Conservation (phyloP, 64 coral and sea anemone genomes). For the Platygyra sinensis region DNA sequence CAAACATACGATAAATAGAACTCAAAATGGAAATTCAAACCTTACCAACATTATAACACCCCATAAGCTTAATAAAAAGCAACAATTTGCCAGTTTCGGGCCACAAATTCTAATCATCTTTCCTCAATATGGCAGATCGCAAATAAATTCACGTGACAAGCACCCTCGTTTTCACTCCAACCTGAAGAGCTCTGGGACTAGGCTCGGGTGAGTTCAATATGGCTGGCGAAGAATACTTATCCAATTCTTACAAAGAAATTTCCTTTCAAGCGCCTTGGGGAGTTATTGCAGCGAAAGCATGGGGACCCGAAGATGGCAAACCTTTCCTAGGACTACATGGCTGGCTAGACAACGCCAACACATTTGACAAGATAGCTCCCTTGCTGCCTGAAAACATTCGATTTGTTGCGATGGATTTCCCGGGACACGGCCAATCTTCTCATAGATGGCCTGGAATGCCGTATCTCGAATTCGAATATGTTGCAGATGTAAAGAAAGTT, state of each 20-base stretch:
- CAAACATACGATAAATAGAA: background rate
- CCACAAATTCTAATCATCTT: constrained; percentile 89
- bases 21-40: background rate
- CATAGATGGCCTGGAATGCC: constrained; percentile 64
- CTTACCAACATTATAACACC: constrained; percentile 97
- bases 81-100: constrained; percentile 91
- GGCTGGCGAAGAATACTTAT: background rate
- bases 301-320: constrained; percentile 60
- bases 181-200: background rate
- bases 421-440: constrained; percentile 86
- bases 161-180: constrained; percentile 51
- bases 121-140: constrained; percentile 64
- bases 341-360: constrained; percentile 82
- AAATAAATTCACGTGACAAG: constrained; percentile 55
- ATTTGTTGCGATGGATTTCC: constrained; percentile 83
- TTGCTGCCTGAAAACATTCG: constrained; percentile 72
- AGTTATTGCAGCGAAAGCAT: constrained; percentile 76
- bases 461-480: constrained; percentile 64
- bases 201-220: background rate
- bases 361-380: constrained; percentile 71
- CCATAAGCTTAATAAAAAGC: constrained; percentile 97
- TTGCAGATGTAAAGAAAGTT: constrained; percentile 82
- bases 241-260: constrained; percentile 8
- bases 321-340: constrained; percentile 66
- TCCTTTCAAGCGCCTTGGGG: constrained; percentile 75